Conservation (phyloP, 2,113 vertebrate genomes). For the Phalacrocorax brasilianus region DNA sequence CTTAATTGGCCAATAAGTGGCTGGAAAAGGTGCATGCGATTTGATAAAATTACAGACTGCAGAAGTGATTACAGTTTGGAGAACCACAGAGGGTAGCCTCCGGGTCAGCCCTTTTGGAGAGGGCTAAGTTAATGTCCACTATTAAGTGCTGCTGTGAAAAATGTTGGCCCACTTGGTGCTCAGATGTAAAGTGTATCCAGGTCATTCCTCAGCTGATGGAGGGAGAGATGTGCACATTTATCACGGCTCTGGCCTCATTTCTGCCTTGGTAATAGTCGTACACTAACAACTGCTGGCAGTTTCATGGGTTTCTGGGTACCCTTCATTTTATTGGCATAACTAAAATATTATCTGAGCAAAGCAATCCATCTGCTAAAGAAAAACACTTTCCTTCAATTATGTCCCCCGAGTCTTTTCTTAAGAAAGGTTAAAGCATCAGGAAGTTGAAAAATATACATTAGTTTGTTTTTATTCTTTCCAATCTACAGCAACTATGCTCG, state of each 20-base stretch:
- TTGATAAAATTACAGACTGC: constrained; percentile 95
- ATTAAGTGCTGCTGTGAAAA: constrained; percentile 94
- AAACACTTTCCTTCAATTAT: constrained; percentile 75
- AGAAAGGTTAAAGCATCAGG: constrained; percentile 71
- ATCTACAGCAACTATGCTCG: constrained; percentile 21
- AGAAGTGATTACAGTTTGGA: constrained; percentile 91
- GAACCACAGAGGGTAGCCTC: constrained; percentile 72
- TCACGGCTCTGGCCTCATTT: constrained; percentile 96
- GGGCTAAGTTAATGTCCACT: constrained; percentile 86
- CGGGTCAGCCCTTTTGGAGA: constrained; percentile 81
- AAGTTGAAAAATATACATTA: constrained; percentile 70
- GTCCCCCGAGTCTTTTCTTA: constrained; percentile 69
- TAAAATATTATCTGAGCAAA: constrained; percentile 77
- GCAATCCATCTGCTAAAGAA: constrained; percentile 74
- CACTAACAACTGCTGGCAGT: constrained; percentile 86
- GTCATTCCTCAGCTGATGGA: constrained; percentile 92
- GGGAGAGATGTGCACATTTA: constrained; percentile 84
- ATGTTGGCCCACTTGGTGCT: constrained; percentile 89
- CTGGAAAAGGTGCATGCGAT: constrained; percentile 92
- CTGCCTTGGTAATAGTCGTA: constrained; percentile 86
- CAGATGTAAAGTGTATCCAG: constrained; percentile 85
- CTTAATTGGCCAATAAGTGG: constrained; percentile 99
- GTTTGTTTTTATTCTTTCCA: constrained; percentile 69
- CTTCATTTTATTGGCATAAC: constrained; percentile 80
- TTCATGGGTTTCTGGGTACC: constrained; percentile 81